Evolutionary conservation across 2,888 invertebrate species (phyloP).

Genomic region (Arge pagana): DNA sequence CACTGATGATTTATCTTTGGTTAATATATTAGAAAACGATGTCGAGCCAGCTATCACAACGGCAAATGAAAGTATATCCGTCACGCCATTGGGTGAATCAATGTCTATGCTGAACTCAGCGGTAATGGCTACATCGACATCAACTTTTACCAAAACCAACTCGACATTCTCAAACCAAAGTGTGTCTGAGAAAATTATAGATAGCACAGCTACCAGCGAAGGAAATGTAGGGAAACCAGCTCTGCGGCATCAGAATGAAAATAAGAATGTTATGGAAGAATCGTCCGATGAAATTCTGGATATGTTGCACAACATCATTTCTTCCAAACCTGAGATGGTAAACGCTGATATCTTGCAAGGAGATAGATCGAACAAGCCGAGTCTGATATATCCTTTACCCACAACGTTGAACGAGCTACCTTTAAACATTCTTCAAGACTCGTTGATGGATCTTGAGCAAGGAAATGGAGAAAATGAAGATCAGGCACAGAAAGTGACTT

Average conservation of each 20-base stretch:
- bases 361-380: conserved; percentile 46
- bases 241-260: conserved; percentile 30
- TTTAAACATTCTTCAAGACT: conserved; percentile 53
- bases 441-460: conserved; percentile 46
- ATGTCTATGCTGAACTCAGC: too few species aligned
- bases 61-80: conserved; percentile 31
- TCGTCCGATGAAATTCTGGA: conserved; percentile 72
- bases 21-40: conserved; percentile 54
- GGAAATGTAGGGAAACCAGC: conserved; percentile 19
- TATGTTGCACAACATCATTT: conserved; percentile 70
- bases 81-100: not conserved
- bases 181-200: conserved; percentile 18
- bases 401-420: conserved; percentile 52
- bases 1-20: conserved; percentile 52
- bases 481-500: conserved; percentile 21
- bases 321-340: conserved; percentile 54
- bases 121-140: too few species aligned
- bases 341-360: conserved; percentile 47
- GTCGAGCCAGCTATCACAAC: conserved; percentile 38
- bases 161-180: not conserved
- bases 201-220: not conserved
- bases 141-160: not conserved
- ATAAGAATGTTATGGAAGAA: conserved; percentile 56
- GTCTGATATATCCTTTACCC: conserved; percentile 51
- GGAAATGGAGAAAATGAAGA: conserved; percentile 31